phyloP scores from a whole-genome alignment of 37 sponge, comb jelly and placozoan species.

The Hormiphora californensis region DNA sequence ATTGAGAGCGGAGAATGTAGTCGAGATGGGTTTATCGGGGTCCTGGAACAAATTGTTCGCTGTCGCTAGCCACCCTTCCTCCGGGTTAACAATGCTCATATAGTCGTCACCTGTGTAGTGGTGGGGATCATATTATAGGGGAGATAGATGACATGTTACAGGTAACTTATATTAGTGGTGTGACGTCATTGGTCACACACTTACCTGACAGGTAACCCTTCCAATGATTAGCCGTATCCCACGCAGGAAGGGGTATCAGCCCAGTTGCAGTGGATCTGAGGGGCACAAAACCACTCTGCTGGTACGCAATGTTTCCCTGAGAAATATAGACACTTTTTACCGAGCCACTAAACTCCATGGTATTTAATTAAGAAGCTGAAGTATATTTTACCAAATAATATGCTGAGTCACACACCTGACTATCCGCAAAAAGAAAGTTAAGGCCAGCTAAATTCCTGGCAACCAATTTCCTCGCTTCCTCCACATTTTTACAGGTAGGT shows the following conservation, averaged over 20 bases:
- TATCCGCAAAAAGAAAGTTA: not conserved
- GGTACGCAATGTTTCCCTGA: conserved; percentile 7
- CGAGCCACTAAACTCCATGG: no score
- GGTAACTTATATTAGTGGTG: no score
- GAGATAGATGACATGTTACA: no score
- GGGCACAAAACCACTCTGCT: conserved; percentile 8
- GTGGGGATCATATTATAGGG: no score
- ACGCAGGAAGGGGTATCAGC: not conserved
- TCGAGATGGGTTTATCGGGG: not conserved
- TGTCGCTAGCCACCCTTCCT: not conserved
- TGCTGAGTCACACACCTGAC: no score
- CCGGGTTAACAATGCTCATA: not conserved
- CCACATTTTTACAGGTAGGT: not conserved
- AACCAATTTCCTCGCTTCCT: not conserved
- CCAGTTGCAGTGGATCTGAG: not conserved
- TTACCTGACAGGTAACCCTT: not conserved
- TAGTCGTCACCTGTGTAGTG: conserved; percentile 12
- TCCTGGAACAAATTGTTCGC: conserved; percentile 1
- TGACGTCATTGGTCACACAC: no score
- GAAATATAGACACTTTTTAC: no score
- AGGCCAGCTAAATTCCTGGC: not conserved
- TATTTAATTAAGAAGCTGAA: no score
- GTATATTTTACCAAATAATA: no score
- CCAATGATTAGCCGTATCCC: not conserved
- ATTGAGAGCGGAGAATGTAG: conserved; percentile 9